Evolutionary conservation across 2,797 vertebrate species (phyloP).

Genomic region (Oryzias sinensis): DNA sequence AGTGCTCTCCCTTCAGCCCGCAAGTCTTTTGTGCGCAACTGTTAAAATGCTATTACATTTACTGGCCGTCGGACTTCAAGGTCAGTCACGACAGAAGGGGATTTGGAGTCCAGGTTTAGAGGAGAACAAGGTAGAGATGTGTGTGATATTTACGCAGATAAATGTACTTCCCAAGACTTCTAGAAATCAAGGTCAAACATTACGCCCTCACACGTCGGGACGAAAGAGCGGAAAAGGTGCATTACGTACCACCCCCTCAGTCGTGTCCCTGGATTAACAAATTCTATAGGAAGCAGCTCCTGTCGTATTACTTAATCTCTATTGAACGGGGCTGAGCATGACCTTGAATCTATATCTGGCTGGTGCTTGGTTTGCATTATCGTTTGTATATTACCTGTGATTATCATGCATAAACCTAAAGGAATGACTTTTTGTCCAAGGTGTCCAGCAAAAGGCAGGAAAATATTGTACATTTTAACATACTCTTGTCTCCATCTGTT

Average conservation of each 20-base stretch:
- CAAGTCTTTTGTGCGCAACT: slow-evolving; percentile 35
- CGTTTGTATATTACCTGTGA: no score
- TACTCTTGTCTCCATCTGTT: no score
- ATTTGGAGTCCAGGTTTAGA: slow-evolving; percentile 47
- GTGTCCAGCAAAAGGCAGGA: no score
- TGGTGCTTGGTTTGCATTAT: slow-evolving; percentile 4
- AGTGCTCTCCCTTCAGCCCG: slow-evolving; percentile 34
- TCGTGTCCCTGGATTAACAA: slow-evolving; percentile 15
- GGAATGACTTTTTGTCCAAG: no score
- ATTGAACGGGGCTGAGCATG: slow-evolving; percentile 9
- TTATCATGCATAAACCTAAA: no score
- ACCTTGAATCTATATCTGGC: slow-evolving; percentile 6
- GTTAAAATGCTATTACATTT: slow-evolving; percentile 57
- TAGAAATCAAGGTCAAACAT: slow-evolving; percentile 56
- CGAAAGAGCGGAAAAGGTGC: background rate
- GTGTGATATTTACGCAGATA: slow-evolving; percentile 47
- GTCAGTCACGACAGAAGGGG: slow-evolving; percentile 53
- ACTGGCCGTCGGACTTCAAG: slow-evolving; percentile 61
- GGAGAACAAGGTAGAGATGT: slow-evolving; percentile 55
- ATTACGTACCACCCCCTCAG: slow-evolving; percentile 16
- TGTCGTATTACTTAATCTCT: no score
- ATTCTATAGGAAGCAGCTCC: slow-evolving; percentile 19
- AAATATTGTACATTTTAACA: no score
- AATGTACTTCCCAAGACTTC: slow-evolving; percentile 46
- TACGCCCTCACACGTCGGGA: slow-evolving; percentile 18